Evolutionary conservation across 2,888 invertebrate genomes (phyloP).

Genomic region (Sabatieria punctata): DNA sequence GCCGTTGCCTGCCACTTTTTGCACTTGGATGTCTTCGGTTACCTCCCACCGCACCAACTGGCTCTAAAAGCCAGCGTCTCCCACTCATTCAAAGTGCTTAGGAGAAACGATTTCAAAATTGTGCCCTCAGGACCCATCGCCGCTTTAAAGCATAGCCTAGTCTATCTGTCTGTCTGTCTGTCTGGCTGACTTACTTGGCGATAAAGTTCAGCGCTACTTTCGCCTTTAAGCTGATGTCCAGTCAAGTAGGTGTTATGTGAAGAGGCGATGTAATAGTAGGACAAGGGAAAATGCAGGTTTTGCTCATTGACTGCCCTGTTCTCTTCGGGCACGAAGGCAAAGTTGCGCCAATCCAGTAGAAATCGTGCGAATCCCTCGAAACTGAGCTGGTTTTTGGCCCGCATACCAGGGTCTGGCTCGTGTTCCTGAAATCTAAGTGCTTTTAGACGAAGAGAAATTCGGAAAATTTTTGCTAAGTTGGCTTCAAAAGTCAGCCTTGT

Average conservation of each 20-base stretch:
- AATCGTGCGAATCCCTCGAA: constrained; percentile 84
- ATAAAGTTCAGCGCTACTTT: constrained; percentile 80
- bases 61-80: too few species aligned
- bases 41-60: too few species aligned
- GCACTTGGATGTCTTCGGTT: too few species aligned
- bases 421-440: constrained; percentile 36
- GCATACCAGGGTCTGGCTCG: constrained; percentile 49
- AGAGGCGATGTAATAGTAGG: constrained; percentile 82
- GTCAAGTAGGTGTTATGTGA: constrained; percentile 90
- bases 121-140: too few species aligned
- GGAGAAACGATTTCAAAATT: too few species aligned
- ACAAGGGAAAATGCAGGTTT: constrained; percentile 70
- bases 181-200: constrained; percentile 46
- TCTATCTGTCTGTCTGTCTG: not conserved
- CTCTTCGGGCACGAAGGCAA: constrained; percentile 63
- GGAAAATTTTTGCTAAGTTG: too few species aligned
- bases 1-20: too few species aligned
- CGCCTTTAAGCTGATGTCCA: constrained; percentile 84
- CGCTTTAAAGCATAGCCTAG: not conserved
- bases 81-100: too few species aligned
- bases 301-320: constrained; percentile 44
- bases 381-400: constrained; percentile 61
- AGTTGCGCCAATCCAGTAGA: constrained; percentile 77
- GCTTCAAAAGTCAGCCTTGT: too few species aligned
- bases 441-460: too few species aligned